Conservation (phyloP, 1,140 invertebrate genomes). For the Ctenoplectra terminalis region DNA sequence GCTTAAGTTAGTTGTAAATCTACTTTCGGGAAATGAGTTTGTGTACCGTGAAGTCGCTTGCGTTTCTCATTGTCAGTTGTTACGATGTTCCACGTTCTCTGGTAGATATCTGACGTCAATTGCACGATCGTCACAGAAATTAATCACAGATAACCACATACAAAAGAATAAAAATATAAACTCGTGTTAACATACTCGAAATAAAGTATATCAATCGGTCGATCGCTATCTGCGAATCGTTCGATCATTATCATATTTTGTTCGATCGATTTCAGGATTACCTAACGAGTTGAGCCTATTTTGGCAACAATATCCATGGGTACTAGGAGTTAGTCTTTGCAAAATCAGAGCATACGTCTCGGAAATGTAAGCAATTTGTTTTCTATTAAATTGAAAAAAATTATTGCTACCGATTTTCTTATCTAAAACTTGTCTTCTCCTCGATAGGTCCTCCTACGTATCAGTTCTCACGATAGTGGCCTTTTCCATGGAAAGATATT, state of each 20-base stretch:
- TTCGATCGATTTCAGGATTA: slow-evolving; percentile 86
- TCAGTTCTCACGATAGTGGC: slow-evolving; percentile 95
- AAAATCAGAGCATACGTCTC: slow-evolving; percentile 92
- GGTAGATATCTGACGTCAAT: slow-evolving; percentile 31
- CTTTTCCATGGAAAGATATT: slow-evolving; percentile 92
- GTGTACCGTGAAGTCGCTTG: neutral
- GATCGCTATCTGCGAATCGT: neutral
- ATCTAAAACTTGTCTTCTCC: neutral
- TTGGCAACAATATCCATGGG: slow-evolving; percentile 97
- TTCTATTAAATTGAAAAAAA: neutral
- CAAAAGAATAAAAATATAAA: neutral
- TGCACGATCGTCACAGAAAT: slow-evolving; percentile 17
- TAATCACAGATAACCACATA: slow-evolving; percentile 7
- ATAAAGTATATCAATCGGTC: neutral
- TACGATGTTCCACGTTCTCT: neutral
- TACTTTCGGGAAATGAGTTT: slow-evolving; percentile 51
- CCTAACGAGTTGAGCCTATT: slow-evolving; percentile 94
- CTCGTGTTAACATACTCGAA: neutral
- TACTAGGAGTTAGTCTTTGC: slow-evolving; percentile 91
- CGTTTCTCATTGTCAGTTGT: neutral
- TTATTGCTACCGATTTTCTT: no score
- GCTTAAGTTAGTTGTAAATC: slow-evolving; percentile 54
- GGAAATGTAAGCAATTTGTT: slow-evolving; percentile 88
- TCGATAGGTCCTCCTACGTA: slow-evolving; percentile 88
- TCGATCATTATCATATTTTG: slow-evolving; percentile 7